Conservation (phyloP, 2,888 invertebrate species). For the Clepsis dumicolana region DNA sequence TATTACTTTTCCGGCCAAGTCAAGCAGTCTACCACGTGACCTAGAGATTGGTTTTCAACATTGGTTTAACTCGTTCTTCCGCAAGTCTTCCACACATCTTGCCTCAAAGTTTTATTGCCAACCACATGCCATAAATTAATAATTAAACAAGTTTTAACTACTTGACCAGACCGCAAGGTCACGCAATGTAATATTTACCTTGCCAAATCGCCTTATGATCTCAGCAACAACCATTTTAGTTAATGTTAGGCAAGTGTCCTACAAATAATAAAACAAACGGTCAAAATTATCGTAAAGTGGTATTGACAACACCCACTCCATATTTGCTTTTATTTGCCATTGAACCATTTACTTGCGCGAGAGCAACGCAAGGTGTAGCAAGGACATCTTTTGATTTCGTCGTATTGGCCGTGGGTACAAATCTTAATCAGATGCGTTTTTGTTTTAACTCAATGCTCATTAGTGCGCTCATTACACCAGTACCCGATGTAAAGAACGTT, state of each 20-base stretch:
- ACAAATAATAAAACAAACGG: constrained; percentile 25
- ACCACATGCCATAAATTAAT: background rate
- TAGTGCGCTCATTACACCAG: background rate
- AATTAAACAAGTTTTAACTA: background rate
- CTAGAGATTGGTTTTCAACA: background rate
- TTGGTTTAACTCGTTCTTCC: too few species aligned
- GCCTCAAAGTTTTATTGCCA: background rate
- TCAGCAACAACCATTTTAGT: constrained; percentile 1
- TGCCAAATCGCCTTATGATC: background rate
- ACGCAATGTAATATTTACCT: constrained; percentile 21
- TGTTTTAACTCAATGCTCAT: constrained; percentile 13
- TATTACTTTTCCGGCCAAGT: too few species aligned
- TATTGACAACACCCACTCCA: constrained; percentile 28
- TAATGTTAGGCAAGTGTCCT: constrained; percentile 17
- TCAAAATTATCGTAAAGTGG: constrained; percentile 27
- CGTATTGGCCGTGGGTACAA: constrained; percentile 11
- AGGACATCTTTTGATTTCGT: constrained; percentile 29
- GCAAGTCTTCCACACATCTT: background rate
- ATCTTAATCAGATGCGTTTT: constrained; percentile 20
- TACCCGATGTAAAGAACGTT: background rate
- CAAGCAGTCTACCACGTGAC: background rate
- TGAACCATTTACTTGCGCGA: constrained; percentile 13
- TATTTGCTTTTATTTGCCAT: constrained; percentile 28
- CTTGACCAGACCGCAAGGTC: background rate
- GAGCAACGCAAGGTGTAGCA: background rate